Base-by-base conservation (phyloP, 2,888 invertebrate species). In the Troides helena region DNA sequence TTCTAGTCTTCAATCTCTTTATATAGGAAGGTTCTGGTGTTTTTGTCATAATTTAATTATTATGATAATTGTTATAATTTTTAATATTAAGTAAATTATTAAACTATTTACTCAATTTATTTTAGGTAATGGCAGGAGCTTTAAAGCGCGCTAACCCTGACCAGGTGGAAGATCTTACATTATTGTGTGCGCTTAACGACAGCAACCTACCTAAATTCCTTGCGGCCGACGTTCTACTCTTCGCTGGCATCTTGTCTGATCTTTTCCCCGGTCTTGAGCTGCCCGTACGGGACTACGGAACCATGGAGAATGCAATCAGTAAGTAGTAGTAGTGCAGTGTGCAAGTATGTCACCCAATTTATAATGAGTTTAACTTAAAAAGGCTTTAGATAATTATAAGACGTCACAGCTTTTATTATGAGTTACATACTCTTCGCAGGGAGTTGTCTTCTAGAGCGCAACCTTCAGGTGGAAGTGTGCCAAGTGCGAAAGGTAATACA, bases 201-300 rank as follows among this genome's bases (percentile, higher is more conserved):
- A 97, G 97, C 76, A 98, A 98, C 85, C 89, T 98, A 74, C 98
- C 98, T 0, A 98, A 98, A 86, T 98, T 98, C 85, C 87, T 98
- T 68, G 94, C 95, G 1, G 97, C 98, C 65, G 98, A 98, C 83
- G 96, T 96, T 0, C 83, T 96, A 30, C 92, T 98, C 0, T 98
- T 98, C 82, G 95, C 96, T 84, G 98, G 97, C 10, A 98, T 98
- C 76, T 89, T 98, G 25, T 95, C 96, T n/a, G 98, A 98, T 91
- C 89, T 98, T 72, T 98, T 98, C 83, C 98, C 98, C 0, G 97
- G 96, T 0, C 95, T 97, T 0, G 94, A 93, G 10, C 90, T 98
- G 61, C 97, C 97, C 0, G 94, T 94, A 61, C 95, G 96, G 62
- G 96, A 97, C 81, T 97, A 98, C 80, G 97, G 96, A 0, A 78